phyloP scores from a whole-genome alignment of 2,888 invertebrate species.

The Metopia argyrocephala region DNA sequence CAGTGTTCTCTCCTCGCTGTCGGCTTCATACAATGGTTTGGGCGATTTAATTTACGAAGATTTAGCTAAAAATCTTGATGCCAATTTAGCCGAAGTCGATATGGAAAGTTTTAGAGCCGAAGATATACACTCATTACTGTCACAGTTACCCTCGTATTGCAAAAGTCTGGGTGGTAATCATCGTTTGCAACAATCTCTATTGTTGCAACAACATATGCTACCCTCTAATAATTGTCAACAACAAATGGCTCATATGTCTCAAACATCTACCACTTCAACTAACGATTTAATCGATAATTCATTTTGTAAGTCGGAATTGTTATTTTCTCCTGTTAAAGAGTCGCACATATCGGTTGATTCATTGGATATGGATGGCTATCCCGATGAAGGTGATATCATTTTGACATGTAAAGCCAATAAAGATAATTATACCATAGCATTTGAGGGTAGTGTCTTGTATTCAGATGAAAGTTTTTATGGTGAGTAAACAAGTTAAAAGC shows the following conservation, averaged over 20 bases:
- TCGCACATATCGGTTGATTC: conserved; percentile 91
- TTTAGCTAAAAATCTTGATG: conserved; percentile 92
- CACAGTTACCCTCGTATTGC: conserved; percentile 87
- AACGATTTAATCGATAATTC: conserved; percentile 89
- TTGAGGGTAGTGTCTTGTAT: conserved; percentile 92
- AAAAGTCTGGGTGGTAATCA: conserved; percentile 79
- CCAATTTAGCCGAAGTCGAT: conserved; percentile 95
- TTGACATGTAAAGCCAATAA: conserved; percentile 95
- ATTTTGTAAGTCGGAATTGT: conserved; percentile 93
- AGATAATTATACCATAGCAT: conserved; percentile 96
- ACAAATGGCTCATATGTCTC: conserved; percentile 69
- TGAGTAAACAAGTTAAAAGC: conserved; percentile 62
- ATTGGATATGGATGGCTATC: conserved; percentile 88
- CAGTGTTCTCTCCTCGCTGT: conserved; percentile 89
- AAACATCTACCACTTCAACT: conserved; percentile 74
- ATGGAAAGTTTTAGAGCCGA: conserved; percentile 96
- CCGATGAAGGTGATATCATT: conserved; percentile 90
- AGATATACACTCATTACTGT: conserved; percentile 92
- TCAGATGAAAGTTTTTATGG: conserved; percentile 90
- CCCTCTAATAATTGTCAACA: conserved; percentile 67
- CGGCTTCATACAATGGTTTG: conserved; percentile 88
- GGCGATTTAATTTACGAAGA: conserved; percentile 87
- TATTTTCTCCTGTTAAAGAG: conserved; percentile 94
- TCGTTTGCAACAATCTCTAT: conserved; percentile 71
- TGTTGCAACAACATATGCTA: conserved; percentile 68